These are phyloP conservation scores for Cylloceria caligata DNA, from an alignment of 2,888 invertebrate genomes.

Conservation along the genomic window DNA sequence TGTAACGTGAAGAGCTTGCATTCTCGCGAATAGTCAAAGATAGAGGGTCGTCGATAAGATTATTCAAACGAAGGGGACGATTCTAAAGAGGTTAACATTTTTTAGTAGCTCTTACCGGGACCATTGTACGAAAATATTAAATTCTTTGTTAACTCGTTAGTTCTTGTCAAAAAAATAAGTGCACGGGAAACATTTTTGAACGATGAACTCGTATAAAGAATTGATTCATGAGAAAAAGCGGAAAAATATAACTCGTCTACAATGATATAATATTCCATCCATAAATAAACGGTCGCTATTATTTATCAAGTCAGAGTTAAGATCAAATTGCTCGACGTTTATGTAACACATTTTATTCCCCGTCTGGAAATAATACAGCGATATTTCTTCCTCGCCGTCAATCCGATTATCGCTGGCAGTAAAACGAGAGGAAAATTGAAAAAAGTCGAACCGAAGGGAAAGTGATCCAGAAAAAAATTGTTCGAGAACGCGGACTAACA, in stretches of 20 bases:
- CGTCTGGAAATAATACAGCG: slow-evolving; percentile 21
- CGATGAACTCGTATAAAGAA: background rate
- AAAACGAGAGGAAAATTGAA: slow-evolving; percentile 13
- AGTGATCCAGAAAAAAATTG: slow-evolving; percentile 53
- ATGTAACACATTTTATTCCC: background rate
- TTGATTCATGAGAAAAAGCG: background rate
- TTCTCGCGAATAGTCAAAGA: no score
- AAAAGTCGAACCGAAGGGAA: slow-evolving; percentile 28
- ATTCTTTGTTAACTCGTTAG: background rate
- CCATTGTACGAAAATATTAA: no score
- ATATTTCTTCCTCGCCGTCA: slow-evolving; percentile 16
- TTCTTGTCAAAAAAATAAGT: slow-evolving; percentile 3
- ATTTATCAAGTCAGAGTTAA: slow-evolving; percentile 37
- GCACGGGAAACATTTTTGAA: background rate
- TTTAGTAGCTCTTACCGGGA: no score
- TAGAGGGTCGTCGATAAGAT: no score
- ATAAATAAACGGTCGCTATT: slow-evolving; percentile 7
- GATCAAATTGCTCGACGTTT: slow-evolving; percentile 29
- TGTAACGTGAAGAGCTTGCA: no score
- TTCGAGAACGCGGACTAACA: slow-evolving; percentile 73
- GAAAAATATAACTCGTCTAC: background rate
- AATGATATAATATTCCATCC: slow-evolving; percentile 3
- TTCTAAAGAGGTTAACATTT: no score
- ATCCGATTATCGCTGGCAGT: slow-evolving; percentile 40
- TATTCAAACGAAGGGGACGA: no score